Percentiles rank a stretch among this genome's conserved stretches.
These are phyloP conservation scores for Gambusia affinis DNA, from an alignment of 2,113 vertebrate species.

Conservation along the genomic window DNA sequence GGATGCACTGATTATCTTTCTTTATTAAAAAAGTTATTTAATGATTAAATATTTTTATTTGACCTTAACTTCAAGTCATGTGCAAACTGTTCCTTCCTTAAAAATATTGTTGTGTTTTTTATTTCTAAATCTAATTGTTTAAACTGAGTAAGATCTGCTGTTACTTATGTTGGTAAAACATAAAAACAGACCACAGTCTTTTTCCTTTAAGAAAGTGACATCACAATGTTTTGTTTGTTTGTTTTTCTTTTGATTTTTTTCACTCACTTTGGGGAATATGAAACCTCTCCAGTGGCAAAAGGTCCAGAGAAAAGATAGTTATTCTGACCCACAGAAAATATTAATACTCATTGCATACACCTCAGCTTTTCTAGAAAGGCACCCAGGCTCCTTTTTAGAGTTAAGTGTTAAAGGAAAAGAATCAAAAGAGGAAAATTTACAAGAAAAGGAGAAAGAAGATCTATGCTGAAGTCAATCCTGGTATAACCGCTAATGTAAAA, in stretches of 20 bases:
- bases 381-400: background rate
- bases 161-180: background rate
- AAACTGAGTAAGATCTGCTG: background rate
- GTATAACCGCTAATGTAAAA: conserved; percentile 7
- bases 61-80: background rate
- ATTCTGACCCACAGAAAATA: too few relatives aligned
- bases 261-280: too few relatives aligned
- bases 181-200: background rate
- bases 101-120: background rate
- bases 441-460: background rate
- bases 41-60: conserved; percentile 1
- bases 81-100: background rate
- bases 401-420: background rate
- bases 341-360: too few relatives aligned
- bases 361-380: too few relatives aligned
- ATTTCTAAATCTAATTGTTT: background rate
- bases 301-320: too few relatives aligned
- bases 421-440: background rate
- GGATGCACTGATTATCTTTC: conserved; percentile 39
- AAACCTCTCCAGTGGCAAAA: too few relatives aligned
- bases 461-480: too few relatives aligned
- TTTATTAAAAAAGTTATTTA: conserved; percentile 38
- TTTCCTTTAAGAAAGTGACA: background rate
- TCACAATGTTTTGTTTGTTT: background rate
- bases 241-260: too few relatives aligned